Conservation (phyloP, 2,113 vertebrate species). For the Sula dactylatra region DNA sequence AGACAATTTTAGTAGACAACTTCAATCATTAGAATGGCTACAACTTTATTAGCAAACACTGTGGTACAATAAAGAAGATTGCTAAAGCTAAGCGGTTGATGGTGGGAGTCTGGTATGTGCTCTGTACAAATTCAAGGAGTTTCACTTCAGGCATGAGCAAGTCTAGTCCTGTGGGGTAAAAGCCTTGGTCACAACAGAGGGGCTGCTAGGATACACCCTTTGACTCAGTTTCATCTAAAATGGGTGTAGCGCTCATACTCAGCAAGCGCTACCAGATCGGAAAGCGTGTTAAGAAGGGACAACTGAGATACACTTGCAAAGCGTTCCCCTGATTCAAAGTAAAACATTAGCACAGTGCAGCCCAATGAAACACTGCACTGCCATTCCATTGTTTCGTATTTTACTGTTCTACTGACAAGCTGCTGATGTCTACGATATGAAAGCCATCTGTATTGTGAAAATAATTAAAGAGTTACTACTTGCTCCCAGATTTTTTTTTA, state of each 20-base stretch:
- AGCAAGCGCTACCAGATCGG: fast-evolving
- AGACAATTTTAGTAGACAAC: background rate
- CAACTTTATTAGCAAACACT: background rate
- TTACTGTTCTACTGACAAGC: background rate
- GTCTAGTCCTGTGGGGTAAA: background rate
- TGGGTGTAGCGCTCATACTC: fast-evolving
- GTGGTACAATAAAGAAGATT: background rate
- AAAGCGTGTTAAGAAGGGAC: background rate
- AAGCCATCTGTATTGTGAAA: background rate
- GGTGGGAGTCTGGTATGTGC: background rate
- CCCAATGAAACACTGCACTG: background rate
- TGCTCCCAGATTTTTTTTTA: background rate
- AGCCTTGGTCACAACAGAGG: background rate
- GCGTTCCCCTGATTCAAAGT: background rate
- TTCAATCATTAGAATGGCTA: background rate
- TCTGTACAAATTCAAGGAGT: background rate
- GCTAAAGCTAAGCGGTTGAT: background rate
- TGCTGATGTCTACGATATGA: fast-evolving
- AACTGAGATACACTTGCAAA: background rate
- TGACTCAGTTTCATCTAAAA: background rate
- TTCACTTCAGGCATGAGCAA: background rate
- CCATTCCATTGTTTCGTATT: fast-evolving
- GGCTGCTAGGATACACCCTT: background rate
- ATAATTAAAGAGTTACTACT: background rate
- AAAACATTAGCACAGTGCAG: background rate